Evolutionary conservation across 1,140 invertebrate genomes (phyloP).

Genomic region (Chlorops oryzae): DNA sequence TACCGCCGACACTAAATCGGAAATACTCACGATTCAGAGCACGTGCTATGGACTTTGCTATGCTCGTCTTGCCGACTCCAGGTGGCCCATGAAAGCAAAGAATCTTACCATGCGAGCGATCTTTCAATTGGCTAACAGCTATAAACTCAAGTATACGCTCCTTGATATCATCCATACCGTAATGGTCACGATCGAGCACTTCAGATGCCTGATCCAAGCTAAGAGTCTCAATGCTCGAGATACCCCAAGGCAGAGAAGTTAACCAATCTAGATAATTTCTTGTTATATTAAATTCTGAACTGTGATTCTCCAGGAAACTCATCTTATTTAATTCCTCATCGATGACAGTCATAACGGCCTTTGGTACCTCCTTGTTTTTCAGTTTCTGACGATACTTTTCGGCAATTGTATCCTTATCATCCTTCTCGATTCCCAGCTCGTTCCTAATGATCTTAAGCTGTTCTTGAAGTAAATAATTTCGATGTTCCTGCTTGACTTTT

Average conservation of each 20-base stretch:
- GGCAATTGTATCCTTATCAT: conserved; percentile 95
- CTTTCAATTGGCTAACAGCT: conserved; percentile 91
- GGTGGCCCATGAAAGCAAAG: conserved; percentile 96
- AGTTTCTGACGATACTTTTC: conserved; percentile 87
- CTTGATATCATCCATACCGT: conserved; percentile 99
- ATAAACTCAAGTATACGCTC: conserved; percentile 96
- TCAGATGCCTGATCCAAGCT: conserved; percentile 73
- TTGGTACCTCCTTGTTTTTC: conserved; percentile 77
- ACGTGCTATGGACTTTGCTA: conserved; percentile 85
- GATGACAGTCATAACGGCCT: conserved; percentile 83
- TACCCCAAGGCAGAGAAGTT: conserved; percentile 90
- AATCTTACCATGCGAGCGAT: conserved; percentile 93
- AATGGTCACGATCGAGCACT: conserved; percentile 93
- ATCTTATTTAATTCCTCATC: conserved; percentile 94
- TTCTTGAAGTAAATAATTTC: conserved; percentile 93
- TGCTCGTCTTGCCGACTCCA: conserved; percentile 93
- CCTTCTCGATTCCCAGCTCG: conserved; percentile 94
- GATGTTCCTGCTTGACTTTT: conserved; percentile 93
- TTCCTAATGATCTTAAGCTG: conserved; percentile 96
- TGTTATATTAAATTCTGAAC: conserved; percentile 97
- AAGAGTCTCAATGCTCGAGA: conserved; percentile 82
- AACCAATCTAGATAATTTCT: conserved; percentile 97
- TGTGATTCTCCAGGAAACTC: conserved; percentile 94
- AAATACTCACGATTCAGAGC: conserved; percentile 92
- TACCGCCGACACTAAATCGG: conserved; percentile 94